Percentiles rank a stretch among this genome's conserved stretches.
These are phyloP conservation scores for Xestoiulus laeticollis DNA, from an alignment of 2,888 invertebrate genomes.

Conservation along the genomic window DNA sequence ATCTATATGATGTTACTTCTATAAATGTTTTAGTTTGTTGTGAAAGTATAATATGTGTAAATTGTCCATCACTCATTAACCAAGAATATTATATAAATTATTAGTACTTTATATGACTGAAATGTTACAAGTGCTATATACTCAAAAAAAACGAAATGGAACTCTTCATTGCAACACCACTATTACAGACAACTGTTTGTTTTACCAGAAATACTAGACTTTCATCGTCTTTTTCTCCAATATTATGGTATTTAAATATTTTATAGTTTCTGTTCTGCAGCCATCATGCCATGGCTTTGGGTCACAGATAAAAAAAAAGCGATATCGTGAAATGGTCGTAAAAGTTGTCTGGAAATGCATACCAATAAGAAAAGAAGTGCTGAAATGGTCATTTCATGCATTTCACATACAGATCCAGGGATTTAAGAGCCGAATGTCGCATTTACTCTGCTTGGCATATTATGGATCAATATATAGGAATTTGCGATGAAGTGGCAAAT, in stretches of 20 bases:
- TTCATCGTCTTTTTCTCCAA: neutral
- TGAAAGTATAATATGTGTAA: no score
- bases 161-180: no score
- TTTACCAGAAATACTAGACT: neutral
- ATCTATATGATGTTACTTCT: no score
- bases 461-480: neutral
- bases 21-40: no score
- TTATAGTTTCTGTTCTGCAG: neutral
- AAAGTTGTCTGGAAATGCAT: neutral
- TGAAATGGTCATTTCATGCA: neutral
- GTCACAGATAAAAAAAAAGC: neutral
- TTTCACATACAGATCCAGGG: neutral
- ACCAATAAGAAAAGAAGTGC: conserved; percentile 1
- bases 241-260: neutral
- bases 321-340: neutral
- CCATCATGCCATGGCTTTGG: neutral
- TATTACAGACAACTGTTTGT: no score
- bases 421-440: neutral
- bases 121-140: no score
- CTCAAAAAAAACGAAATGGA: no score
- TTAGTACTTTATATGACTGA: no score
- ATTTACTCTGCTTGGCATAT: neutral
- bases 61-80: no score
- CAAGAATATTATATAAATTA: no score
- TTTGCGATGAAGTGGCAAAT: neutral